Base-by-base conservation (phyloP, 2,113 vertebrate genomes). In the Anhinga anhinga region DNA sequence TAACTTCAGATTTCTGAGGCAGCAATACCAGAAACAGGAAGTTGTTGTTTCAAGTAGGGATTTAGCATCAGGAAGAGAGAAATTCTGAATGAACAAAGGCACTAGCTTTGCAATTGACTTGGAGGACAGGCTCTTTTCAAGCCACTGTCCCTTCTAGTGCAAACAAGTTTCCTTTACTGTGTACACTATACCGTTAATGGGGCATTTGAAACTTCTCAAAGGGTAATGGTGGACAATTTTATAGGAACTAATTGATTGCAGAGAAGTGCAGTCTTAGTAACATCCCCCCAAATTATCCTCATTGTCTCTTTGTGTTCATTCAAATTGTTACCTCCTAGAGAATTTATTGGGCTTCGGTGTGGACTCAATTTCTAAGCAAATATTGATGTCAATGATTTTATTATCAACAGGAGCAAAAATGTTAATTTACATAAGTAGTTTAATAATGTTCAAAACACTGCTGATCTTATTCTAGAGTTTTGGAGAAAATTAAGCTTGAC, bases 131-230 rank as follows among this genome's bases (percentile, higher is more conserved):
- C 14, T 89, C 21, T 86, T 89, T 61, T 11, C 45, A 73, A 77
- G 34, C 18, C 49, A n/a, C 3, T 25, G 53, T 70, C 12, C 12
- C 36, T 83, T 34, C 26, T 69, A 44, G 14, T 42, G 17, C 22
- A 58, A 83, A 18, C 3, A 80, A 52, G 4, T 30, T 14, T 13
- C 47, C 25, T 79, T 79, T 89, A 13, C 11, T 81, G 34, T 0
- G 0, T 50, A n/a, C 42, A 49, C 18, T 80, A 5, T 7, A 44
- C 13, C 2, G 3, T 58, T 45, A 55, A 7, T 45, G 62, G 38
- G 26, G 23, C 3, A 30, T 42, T 25, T 82, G 25, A 63, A 85
- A n/a, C n/a, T 90, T 86, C 49, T 80, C 22, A 32, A 49, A 63
- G 27, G 22, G 15, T 88, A 47, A 25, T 29, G 27, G 30, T 89